Percentiles rank a stretch among this genome's conserved stretches.
These are phyloP conservation scores for Polymixis flavicincta DNA, from an alignment of 2,888 invertebrate genomes.

Conservation along the genomic window DNA sequence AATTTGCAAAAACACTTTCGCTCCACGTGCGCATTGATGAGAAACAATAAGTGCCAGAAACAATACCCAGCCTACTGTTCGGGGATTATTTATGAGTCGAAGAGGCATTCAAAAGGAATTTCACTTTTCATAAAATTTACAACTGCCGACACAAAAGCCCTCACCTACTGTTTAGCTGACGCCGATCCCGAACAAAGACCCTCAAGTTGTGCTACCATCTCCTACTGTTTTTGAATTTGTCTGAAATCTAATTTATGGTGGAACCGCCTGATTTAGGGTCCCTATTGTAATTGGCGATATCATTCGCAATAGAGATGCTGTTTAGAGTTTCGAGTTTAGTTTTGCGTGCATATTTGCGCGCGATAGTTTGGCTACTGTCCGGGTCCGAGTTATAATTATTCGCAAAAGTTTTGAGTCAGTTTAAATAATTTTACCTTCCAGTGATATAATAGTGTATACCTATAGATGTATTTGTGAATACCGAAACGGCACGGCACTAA, in stretches of 20 bases:
- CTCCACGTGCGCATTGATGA: constrained; percentile 85
- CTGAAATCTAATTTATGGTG: constrained; percentile 87
- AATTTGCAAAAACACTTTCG: constrained; percentile 86
- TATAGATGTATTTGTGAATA: constrained; percentile 21
- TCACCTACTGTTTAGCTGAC: constrained; percentile 91
- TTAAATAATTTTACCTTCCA: constrained; percentile 48
- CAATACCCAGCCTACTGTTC: constrained; percentile 88
- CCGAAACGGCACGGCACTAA: neutral
- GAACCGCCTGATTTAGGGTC: constrained; percentile 85
- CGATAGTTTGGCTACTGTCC: constrained; percentile 71
- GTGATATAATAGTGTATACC: constrained; percentile 25
- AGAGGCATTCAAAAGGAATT: constrained; percentile 90
- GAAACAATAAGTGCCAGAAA: constrained; percentile 89
- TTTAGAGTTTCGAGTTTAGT: constrained; percentile 79
- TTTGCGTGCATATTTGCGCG: constrained; percentile 74
- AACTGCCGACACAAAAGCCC: constrained; percentile 87
- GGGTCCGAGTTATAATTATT: constrained; percentile 61
- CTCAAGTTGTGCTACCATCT: constrained; percentile 89
- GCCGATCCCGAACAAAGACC: constrained; percentile 87
- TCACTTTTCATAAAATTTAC: constrained; percentile 91
- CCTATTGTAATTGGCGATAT: constrained; percentile 87
- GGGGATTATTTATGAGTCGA: constrained; percentile 88
- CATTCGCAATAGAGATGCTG: constrained; percentile 78
- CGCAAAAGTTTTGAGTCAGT: constrained; percentile 53
- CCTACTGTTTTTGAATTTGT: constrained; percentile 90